These are phyloP conservation scores for Tortricodes alternella DNA, from an alignment of 2,888 invertebrate genomes.

Conservation along the genomic window DNA sequence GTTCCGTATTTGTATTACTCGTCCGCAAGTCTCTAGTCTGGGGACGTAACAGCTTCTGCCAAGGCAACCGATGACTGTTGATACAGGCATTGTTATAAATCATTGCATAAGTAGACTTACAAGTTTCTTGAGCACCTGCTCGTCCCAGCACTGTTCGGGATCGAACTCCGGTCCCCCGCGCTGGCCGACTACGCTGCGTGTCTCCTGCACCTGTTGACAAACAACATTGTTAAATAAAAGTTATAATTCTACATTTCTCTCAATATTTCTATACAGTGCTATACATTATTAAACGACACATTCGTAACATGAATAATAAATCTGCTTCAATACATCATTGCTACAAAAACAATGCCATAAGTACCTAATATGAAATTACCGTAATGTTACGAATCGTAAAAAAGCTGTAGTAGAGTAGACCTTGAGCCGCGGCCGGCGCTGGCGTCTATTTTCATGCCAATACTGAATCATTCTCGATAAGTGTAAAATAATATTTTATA, in stretches of 20 bases:
- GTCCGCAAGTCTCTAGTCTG: no score
- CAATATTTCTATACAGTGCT: no score
- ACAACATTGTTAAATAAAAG: not conserved
- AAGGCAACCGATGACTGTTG: not conserved
- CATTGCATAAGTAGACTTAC: conserved; percentile 78
- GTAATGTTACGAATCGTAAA: not conserved
- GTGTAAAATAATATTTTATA: conserved; percentile 26
- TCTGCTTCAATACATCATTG: not conserved
- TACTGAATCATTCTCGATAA: conserved; percentile 16
- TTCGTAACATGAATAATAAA: no score
- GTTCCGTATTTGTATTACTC: no score
- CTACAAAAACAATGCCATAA: conserved; percentile 6
- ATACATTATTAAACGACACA: no score
- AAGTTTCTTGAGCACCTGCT: conserved; percentile 86
- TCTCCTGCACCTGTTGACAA: conserved; percentile 63
- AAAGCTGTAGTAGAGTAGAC: conserved; percentile 8
- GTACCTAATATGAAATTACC: conserved; percentile 6
- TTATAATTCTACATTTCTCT: no score
- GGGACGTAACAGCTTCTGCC: no score
- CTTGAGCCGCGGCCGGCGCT: conserved; percentile 8
- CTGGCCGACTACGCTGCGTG: conserved; percentile 73
- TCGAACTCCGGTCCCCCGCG: conserved; percentile 79
- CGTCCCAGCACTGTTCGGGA: conserved; percentile 90
- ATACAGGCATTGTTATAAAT: no score
- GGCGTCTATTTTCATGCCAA: conserved; percentile 19